phyloP scores from a whole-genome alignment of 2,113 vertebrate species.

The Centropristis striata region DNA sequence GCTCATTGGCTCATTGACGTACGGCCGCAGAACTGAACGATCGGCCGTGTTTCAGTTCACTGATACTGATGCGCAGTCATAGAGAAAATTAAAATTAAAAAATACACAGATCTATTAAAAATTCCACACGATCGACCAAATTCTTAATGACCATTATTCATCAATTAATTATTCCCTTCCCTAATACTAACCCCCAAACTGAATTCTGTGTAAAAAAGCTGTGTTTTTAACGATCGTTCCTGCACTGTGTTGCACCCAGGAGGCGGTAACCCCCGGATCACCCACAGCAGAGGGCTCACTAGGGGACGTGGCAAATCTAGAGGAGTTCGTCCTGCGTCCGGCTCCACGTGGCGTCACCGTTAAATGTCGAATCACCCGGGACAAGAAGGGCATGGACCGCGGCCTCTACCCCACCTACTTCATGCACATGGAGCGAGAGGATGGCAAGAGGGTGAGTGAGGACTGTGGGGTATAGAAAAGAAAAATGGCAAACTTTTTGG shows the following conservation, averaged over 20 bases:
- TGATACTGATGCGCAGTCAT: too few relatives aligned
- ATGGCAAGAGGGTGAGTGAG: slow-evolving; percentile 91
- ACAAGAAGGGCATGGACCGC: slow-evolving; percentile 97
- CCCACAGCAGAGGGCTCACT: slow-evolving; percentile 81
- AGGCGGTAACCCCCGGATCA: slow-evolving; percentile 83
- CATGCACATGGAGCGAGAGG: slow-evolving; percentile 96
- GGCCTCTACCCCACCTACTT: slow-evolving; percentile 97
- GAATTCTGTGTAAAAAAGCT: not conserved
- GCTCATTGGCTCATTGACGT: too few relatives aligned
- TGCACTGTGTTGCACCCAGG: slow-evolving; percentile 73
- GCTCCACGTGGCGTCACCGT: slow-evolving; percentile 91
- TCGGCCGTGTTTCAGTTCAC: too few relatives aligned
- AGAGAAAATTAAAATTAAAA: too few relatives aligned
- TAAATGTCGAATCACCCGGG: slow-evolving; percentile 93
- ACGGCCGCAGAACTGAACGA: too few relatives aligned
- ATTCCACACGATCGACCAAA: too few relatives aligned
- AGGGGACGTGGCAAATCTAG: slow-evolving; percentile 90
- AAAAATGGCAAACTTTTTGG: not conserved
- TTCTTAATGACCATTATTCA: too few relatives aligned
- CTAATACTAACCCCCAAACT: not conserved
- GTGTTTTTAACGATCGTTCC: too few relatives aligned
- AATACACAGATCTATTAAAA: too few relatives aligned
- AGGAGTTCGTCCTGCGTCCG: slow-evolving; percentile 91
- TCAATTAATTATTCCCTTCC: too few relatives aligned
- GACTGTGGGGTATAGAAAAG: too few relatives aligned